These are phyloP conservation scores for Rhagologus leucostigma DNA, from an alignment of 2,113 vertebrate species.

Conservation along the genomic window DNA sequence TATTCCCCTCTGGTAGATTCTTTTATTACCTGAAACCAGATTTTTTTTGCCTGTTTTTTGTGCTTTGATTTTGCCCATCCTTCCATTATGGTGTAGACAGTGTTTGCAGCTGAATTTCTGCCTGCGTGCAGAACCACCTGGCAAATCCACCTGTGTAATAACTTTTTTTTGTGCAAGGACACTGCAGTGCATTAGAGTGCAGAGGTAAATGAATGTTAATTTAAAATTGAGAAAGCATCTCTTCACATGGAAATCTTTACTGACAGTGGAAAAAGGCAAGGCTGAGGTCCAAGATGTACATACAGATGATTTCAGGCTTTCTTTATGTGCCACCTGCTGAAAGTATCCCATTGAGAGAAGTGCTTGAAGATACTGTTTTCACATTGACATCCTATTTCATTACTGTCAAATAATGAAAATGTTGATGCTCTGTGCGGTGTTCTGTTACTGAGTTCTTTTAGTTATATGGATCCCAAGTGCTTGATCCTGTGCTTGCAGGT, in stretches of 20 bases:
- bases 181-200: not conserved
- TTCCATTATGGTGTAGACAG: not conserved
- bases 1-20: not conserved
- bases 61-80: not conserved
- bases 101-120: not conserved
- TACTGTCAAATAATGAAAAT: not conserved
- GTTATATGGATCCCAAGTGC: not conserved
- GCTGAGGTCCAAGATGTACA: rapidly evolving
- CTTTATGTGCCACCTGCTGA: not conserved
- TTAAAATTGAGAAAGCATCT: not conserved
- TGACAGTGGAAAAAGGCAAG: not conserved
- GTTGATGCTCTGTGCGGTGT: not conserved
- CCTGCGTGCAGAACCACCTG: not conserved
- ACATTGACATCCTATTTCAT: not conserved
- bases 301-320: not conserved
- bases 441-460: not conserved
- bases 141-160: not conserved
- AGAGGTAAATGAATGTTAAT: not conserved
- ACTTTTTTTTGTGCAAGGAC: not conserved
- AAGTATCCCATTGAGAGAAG: not conserved
- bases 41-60: not conserved
- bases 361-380: not conserved
- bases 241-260: not conserved
- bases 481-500: not conserved
- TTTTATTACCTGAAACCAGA: not conserved